Conservation (phyloP, 2,888 invertebrate genomes). For the Mythimna ferrago region DNA sequence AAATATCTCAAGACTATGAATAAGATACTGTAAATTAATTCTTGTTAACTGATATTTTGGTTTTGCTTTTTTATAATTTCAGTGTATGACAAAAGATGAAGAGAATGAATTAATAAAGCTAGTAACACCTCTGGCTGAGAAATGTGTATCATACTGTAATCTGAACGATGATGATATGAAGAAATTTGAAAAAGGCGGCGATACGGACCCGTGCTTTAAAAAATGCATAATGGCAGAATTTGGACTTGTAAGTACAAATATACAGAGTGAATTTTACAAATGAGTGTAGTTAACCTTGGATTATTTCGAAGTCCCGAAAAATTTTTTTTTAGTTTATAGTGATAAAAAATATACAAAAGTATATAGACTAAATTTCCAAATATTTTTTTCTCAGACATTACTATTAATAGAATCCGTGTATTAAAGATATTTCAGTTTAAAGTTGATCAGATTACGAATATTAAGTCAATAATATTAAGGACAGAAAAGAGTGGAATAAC, state of each 20-base stretch:
- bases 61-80: not conserved
- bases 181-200: not conserved
- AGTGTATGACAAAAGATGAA: constrained; percentile 38
- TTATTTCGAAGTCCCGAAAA: too few species aligned
- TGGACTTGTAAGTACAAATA: constrained; percentile 45
- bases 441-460: too few species aligned
- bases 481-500: too few species aligned
- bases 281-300: too few species aligned
- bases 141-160: constrained; percentile 34
- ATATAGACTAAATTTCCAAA: too few species aligned
- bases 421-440: too few species aligned
- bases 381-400: too few species aligned
- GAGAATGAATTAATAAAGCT: not conserved
- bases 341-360: too few species aligned
- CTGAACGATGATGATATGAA: constrained; percentile 27
- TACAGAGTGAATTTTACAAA: too few species aligned
- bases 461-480: too few species aligned
- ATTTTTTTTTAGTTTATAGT: too few species aligned
- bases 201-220: constrained; percentile 42
- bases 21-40: not conserved
- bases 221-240: constrained; percentile 45
- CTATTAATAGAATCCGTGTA: too few species aligned
- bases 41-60: not conserved
- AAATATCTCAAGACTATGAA: not conserved
- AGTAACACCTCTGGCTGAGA: constrained; percentile 17